Evolutionary conservation across 2,797 vertebrate genomes (phyloP), one percentile per base, ranked within the genome.

Genomic region (Eleutherodactylus coqui): DNA sequence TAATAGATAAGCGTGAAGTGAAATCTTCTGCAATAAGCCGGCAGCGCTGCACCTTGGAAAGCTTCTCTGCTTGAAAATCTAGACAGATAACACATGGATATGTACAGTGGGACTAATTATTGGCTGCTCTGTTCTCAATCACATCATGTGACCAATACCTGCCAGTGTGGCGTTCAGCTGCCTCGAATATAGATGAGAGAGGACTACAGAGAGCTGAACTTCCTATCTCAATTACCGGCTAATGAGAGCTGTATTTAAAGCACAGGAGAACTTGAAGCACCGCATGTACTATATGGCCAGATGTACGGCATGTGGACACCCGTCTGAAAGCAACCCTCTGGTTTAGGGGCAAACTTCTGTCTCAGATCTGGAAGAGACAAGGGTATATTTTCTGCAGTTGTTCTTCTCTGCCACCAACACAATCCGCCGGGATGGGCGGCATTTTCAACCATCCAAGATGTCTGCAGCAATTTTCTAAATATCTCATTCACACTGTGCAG

Each of bases 41-140:
- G 47, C 75, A 51, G 9, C 5, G 32, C 17, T 49, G 47, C 34
- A 29, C 17, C 24, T 21, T 36, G 3, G 27, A 53, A 32, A 76
- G 32, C 75, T 53, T 76, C 75, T 76, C 17, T 16, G 29, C 53
- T 29, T 32, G 47, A 53, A 10, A 32, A 32, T 76, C 29, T 24
- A 45, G 70, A 16, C 70, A 45, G 45, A 21, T 45, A 49, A 47
- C 49, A 4, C 29, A 34, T 21, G 32, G 75, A 53, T 53, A 21
- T 53, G 75, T 34, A 76, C 47, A 51, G 75, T 11, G 75, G 47
- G 75, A 76, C 29, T 36, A 76, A 76, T 51, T 76, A 76, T 51
- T 76, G 75, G 29, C 29, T 53, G 29, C 29, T 53, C 47, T 76
- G 16, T 9, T 24, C 27, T 21, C 36, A 45, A 73, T 27, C 70